Base-by-base conservation (phyloP, 2,888 invertebrate species). In the Disparrhopalites patrizii region DNA sequence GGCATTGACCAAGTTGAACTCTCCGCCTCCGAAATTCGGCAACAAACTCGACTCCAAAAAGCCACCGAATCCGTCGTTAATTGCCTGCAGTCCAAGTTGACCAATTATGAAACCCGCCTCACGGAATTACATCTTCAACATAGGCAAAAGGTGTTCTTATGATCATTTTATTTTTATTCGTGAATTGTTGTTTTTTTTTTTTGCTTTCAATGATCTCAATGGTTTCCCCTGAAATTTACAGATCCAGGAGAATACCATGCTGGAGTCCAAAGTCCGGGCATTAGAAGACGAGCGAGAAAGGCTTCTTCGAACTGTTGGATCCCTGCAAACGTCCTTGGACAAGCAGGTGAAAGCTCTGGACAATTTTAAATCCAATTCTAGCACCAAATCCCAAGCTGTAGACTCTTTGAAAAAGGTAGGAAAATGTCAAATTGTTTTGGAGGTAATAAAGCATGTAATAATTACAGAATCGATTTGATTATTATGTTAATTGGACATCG, bases 311-410 rank as follows among this genome's bases (percentile, higher is more conserved):
- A 78, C 77, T 8, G 76, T 76, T 31, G 74, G 76, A 1, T 69
- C 77, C 15, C 77, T 79, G 47, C 78, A 79, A 65, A 71, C 76
- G 5, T 79, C 80, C 67, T 77, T 80, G 13, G 80, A 80, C 43
- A 80, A 80, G 63, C 78, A 78, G 68, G 78, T 78, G 68, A 79
- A 78, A 61, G 68, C 78, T n/a, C 73, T 78, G 0, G 80, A 80
- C 18, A 78, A 78, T 27, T 76, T 78, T 8, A 78, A 78, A 67
- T 73, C 68, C 3, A 80, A 79, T 55, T 60, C 74, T 8, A 67
- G 55, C 30, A 52, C 73, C 13, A 72, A 70, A 50, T 50, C 51
- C 13, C 68, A 70, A 25, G 62, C 69, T 7, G 69, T 70, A 10
- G 65, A 64, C 3, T 62, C 68, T 8, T 51, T 74, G 51, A 71